Evolutionary conservation across 2,797 vertebrate genomes (phyloP), one percentile per base, ranked within the genome.

Genomic region (Rhynchonycteris naso): DNA sequence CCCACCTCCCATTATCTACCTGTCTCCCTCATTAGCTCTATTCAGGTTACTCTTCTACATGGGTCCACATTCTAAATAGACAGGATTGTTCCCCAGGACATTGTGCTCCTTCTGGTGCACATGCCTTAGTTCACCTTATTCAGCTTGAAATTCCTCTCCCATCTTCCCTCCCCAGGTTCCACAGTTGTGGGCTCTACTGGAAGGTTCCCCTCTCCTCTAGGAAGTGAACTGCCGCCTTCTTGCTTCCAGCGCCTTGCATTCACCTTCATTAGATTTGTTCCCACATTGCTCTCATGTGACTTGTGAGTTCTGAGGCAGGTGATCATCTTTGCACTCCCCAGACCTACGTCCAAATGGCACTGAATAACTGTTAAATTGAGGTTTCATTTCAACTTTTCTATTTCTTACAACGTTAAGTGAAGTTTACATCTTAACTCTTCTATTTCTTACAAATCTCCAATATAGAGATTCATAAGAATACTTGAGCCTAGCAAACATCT

Each of bases 51-150:
- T 90, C 13, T 75, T 56, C 71, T 19, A 3, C 3, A 1, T 2
- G 0, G 1, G 0, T 18, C 59, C 26, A n/a, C 1, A 26, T 8
- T 47, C 66, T 16, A 1, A 52, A 43, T 0, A 24, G 9, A 43
- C 1, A 7, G 71, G 38, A n/a, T 1, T 0, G 19, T 52, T 28
- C 75, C 75, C 30, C 2, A 2, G 3, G 1, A n/a, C 4, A 10
- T 1, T 0, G 1, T 19, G 24, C 18, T 65, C 38, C 21, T 47
- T 80, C 10, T 38, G 6, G 24, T 22, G 1, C 13, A 11, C 28
- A 33, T 0, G 0, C 15, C 59, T 95, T 74, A 30, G 35, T 26
- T 54, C 18, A 24, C 38, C 63, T 87, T 16, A 21, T n/a, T 63
- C 24, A 11, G 47, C 18, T 21, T 82, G 43, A 58, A 79, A 78